Evolutionary conservation across 2,797 vertebrate species (phyloP), one percentile per base, ranked within the genome.

Genomic region (Dipus sagitta): DNA sequence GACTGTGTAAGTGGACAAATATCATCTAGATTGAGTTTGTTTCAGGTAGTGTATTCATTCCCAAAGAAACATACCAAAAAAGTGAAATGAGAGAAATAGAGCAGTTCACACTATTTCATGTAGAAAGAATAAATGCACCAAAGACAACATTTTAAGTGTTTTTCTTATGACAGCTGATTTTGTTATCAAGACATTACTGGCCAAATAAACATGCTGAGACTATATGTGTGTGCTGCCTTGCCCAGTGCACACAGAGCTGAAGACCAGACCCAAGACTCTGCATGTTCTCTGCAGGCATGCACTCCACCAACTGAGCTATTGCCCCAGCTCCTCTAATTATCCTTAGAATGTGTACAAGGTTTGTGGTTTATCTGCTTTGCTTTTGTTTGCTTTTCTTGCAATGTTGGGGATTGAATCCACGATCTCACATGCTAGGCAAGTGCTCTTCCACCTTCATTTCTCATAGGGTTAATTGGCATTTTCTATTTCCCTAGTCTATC

Each of bases 1-100:
- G 72, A 70, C 54, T 62, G 78, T 11, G 21, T 82, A 76, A 86
- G n/a, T 95, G 54, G 67, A 74, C 54, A 79, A 12, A 26, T 42
- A 20, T 47, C 32, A 71, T 62, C 32, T 79, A 64, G 28, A 88
- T 8, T 92, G 52, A 70, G 86, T 79, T 92, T 90, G 52, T 91
- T 80, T 60, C n/a, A 21, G 17, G 52, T 68, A 23, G 26, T 81
- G 24, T 52, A 65, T 91, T 70, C 90, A 26, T 80, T 85, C 93
- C 34, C 60, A 92, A 83, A 92, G 54, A 93, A 96, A 96, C 58
- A 92, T 65, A 90, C 24, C 38, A 68, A 38, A 76, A 68, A 84
- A 15, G 1, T 84, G 72, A 81, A 95, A 88, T 80, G 47, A 15
- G 93, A 95, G 78, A 86, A 94, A 93, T 70, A 80, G 0, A 86